Conservation (phyloP, 2,797 vertebrate species). For the Sebastes itinus region DNA sequence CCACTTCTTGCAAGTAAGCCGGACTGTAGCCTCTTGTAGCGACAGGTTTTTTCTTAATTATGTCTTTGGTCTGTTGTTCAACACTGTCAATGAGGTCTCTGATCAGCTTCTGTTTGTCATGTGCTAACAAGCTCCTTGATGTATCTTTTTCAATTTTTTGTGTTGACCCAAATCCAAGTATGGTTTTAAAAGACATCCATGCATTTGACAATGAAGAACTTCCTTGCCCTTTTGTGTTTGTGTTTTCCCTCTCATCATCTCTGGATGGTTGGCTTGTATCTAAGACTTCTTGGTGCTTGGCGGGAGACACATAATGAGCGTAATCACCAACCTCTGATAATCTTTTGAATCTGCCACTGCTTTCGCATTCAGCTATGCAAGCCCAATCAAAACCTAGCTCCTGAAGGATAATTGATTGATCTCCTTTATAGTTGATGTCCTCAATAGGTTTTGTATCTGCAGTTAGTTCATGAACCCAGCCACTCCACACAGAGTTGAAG, state of each 20-base stretch:
- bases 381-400: not conserved
- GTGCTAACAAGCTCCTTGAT: not conserved
- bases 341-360: not conserved
- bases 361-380: not conserved
- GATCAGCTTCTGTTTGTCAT: not conserved
- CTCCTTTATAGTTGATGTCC: not conserved
- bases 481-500: not conserved
- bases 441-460: not conserved
- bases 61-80: rapidly evolving
- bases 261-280: no score
- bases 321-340: slow-evolving; percentile 1
- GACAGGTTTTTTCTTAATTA: slow-evolving; percentile 9
- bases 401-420: rapidly evolving
- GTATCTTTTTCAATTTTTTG: no score
- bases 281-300: not conserved
- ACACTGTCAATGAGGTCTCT: not conserved
- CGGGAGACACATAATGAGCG: not conserved
- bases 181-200: no score
- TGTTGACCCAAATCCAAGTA: no score
- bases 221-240: no score
- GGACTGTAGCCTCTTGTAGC: slow-evolving; percentile 22
- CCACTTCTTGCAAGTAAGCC: slow-evolving; percentile 29
- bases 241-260: no score
- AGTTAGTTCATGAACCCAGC: slow-evolving; percentile 5
- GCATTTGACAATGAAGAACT: no score